Percentiles rank a stretch among this genome's conserved stretches.
Conservation (phyloP, 2,113 vertebrate species). For the Microcebus griseorufus region DNA sequence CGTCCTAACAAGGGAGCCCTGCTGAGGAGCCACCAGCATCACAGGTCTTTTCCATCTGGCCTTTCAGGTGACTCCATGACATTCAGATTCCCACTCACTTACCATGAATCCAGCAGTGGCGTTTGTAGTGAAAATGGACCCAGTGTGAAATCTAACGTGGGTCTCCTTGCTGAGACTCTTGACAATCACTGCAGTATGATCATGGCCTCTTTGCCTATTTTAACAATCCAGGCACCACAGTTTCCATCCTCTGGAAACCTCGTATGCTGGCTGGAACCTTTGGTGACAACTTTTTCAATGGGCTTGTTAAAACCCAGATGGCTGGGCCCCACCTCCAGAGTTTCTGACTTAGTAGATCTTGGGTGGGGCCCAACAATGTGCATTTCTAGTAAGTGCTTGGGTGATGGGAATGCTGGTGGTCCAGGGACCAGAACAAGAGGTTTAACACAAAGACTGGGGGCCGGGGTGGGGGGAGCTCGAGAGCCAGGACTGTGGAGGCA, state of each 20-base stretch:
- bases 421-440: neutral
- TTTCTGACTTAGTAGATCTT: neutral
- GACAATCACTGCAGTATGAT: neutral
- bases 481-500: neutral
- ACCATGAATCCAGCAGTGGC: neutral
- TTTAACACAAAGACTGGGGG: neutral
- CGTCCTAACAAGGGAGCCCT: neutral
- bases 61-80: neutral
- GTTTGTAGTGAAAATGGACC: neutral
- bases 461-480: neutral
- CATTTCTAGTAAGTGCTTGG: neutral
- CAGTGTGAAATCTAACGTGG: neutral
- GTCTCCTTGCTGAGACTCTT: neutral
- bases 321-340: neutral
- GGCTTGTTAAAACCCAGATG: neutral
- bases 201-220: neutral
- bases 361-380: neutral
- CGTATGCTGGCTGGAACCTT: neutral
- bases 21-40: neutral
- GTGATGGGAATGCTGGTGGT: neutral
- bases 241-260: neutral
- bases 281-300: neutral
- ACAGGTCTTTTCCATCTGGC: neutral
- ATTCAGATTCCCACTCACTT: neutral
- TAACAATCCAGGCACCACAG: neutral